Evolutionary conservation across 2,888 invertebrate species (phyloP).

Genomic region (Eristalis pertinax): DNA sequence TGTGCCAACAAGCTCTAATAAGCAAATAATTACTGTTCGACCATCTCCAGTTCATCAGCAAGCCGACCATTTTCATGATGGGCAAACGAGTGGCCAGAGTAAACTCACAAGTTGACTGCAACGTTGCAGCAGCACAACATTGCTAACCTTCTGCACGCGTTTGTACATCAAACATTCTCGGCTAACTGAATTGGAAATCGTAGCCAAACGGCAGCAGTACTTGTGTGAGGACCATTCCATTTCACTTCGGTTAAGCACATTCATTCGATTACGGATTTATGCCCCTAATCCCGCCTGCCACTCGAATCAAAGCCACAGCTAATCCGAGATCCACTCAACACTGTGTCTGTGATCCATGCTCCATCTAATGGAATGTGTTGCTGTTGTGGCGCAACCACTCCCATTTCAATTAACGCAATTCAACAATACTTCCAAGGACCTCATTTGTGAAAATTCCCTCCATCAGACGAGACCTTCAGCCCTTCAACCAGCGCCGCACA

Average conservation of each 20-base stretch:
- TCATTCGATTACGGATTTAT: neutral
- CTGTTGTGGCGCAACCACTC: conserved; percentile 1
- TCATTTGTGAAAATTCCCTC: neutral
- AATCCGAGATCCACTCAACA: neutral
- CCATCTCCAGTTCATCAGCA: neutral
- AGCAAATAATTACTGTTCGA: neutral
- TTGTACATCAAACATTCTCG: neutral
- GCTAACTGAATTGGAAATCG: neutral
- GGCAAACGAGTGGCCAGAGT: neutral
- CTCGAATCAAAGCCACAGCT: neutral
- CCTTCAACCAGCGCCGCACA: neutral
- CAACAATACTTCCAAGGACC: neutral
- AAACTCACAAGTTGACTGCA: neutral
- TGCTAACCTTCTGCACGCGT: neutral
- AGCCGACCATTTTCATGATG: neutral
- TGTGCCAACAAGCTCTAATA: neutral
- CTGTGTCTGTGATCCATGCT: neutral
- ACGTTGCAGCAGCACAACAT: neutral
- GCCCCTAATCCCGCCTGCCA: neutral
- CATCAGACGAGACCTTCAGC: neutral
- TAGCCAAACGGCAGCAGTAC: neutral
- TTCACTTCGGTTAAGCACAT: neutral
- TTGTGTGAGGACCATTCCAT: neutral
- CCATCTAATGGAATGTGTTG: conserved; percentile 17
- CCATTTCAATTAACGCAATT: conserved; percentile 23